Evolutionary conservation across 2,797 vertebrate genomes (phyloP), one percentile per base, ranked within the genome.

Genomic region (Microchirus variegatus): DNA sequence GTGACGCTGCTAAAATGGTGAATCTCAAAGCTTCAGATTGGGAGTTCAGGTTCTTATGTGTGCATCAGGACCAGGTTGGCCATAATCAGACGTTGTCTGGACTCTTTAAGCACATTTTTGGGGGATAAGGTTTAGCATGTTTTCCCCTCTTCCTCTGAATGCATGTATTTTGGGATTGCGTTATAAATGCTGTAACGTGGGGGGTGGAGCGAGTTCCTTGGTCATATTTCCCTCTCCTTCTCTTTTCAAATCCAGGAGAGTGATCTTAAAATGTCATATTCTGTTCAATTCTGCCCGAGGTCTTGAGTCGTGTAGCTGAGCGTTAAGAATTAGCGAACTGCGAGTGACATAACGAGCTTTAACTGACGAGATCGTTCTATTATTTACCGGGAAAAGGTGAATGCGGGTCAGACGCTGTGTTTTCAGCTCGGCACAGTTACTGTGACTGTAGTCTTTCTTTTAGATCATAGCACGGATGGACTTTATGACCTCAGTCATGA

Each of bases 221-320:
- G 77, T 75, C 72, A 47, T 77, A 68, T 67, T 71, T 76, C 31
- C 52, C 4, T n/a, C 31, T 52, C 4, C 17, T 37, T 16, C 38
- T 7, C 31, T 52, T 68, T 71, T 82, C 71, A 73, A 83, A 85
- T 86, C 79, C 80, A 31, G 67, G 62, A 81, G 69, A 80, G 82
- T 78, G 87, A 90, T 89, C 85, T 87, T 82, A 88, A 91, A 91
- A 92, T 83, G 84, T 90, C 87, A 86, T 70, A 73, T 73, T 78
- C 75, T 78, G 80, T 88, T 85, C 80, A 67, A 80, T 75, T 89
- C 85, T 82, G 76, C 81, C 87, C 17, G 41, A 36, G 82, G 84
- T 89, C 75, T 70, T 73, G 59, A 73, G 67, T 71, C 84, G 61
- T 85, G 81, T 70, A 79, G 74, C 15, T 11, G 53, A 85, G 81